Percentiles rank a stretch among this genome's conserved stretches.
Evolutionary conservation across 2,888 invertebrate genomes (phyloP).

Genomic region (Drosophila sordidula): DNA sequence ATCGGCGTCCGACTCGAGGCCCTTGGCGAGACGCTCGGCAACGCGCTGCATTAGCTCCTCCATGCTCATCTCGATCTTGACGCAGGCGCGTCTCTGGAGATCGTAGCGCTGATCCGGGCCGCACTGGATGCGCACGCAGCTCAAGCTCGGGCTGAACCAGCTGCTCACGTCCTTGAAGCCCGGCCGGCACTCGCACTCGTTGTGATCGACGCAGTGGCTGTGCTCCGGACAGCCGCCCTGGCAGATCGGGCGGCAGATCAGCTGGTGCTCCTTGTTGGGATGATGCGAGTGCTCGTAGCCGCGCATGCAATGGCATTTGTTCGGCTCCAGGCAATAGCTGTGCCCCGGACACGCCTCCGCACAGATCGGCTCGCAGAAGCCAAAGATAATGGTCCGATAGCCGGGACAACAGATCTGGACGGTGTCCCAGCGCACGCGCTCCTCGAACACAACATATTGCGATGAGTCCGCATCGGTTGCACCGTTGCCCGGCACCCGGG

Average conservation of each 20-base stretch:
- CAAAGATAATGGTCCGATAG: constrained; percentile 77
- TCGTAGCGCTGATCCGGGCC: constrained; percentile 79
- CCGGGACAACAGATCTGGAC: constrained; percentile 77
- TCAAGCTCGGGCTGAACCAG: constrained; percentile 67
- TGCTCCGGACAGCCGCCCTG: constrained; percentile 80
- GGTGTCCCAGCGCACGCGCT: constrained; percentile 77
- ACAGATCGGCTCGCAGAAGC: constrained; percentile 84
- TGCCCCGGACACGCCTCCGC: constrained; percentile 82
- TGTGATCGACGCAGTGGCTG: constrained; percentile 80
- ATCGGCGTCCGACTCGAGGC: constrained; percentile 37
- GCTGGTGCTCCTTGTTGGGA: constrained; percentile 65
- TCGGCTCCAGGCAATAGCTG: constrained; percentile 75
- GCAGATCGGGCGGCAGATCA: constrained; percentile 81
- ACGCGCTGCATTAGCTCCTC: constrained; percentile 82
- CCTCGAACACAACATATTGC: constrained; percentile 73
- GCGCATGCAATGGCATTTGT: constrained; percentile 76
- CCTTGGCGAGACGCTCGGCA: constrained; percentile 72
- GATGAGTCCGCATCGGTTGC: constrained; percentile 3
- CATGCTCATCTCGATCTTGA: constrained; percentile 80
- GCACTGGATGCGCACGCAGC: constrained; percentile 78
- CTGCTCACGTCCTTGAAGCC: constrained; percentile 81
- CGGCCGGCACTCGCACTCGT: constrained; percentile 83
- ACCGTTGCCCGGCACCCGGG: constrained; percentile 30
- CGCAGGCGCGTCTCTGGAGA: constrained; percentile 58
- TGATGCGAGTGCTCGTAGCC: constrained; percentile 81